A percentile compares a stretch with the other conserved stretches of the same genome.
phyloP scores from a whole-genome alignment of 2,113 vertebrate species.

The Carollia perspicillata region DNA sequence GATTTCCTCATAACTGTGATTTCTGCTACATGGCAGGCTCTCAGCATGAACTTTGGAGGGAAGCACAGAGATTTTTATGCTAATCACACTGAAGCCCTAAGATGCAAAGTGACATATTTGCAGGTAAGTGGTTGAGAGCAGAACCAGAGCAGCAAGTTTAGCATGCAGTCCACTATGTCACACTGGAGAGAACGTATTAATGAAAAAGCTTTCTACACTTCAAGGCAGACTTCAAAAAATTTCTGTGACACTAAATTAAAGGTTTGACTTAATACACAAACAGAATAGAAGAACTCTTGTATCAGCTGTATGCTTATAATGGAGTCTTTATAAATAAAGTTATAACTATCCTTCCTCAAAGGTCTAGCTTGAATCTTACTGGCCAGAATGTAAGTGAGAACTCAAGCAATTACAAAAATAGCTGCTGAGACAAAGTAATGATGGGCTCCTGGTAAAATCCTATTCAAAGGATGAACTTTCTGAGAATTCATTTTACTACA shows the following conservation, averaged over 20 bases:
- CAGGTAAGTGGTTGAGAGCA: slow-evolving; percentile 40
- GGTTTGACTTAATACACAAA: slow-evolving; percentile 30
- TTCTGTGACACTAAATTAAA: slow-evolving; percentile 50
- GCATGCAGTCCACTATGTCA: neutral
- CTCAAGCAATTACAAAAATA: neutral
- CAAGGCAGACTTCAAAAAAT: slow-evolving; percentile 29
- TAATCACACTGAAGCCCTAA: neutral
- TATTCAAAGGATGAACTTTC: slow-evolving; percentile 43
- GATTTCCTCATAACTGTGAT: neutral
- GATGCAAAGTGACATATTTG: neutral
- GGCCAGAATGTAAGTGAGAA: slow-evolving; percentile 16
- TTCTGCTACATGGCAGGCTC: neutral
- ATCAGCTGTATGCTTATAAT: neutral
- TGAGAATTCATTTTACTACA: slow-evolving; percentile 47
- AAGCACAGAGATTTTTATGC: slow-evolving; percentile 6
- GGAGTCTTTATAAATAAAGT: slow-evolving; percentile 42
- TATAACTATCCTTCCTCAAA: slow-evolving; percentile 47
- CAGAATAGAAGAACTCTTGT: neutral
- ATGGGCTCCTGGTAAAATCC: slow-evolving; percentile 32
- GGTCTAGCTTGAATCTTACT: neutral
- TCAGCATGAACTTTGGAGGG: neutral
- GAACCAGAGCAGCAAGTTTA: neutral
- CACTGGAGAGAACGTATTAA: neutral
- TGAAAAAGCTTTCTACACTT: slow-evolving; percentile 28
- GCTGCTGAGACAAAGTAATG: slow-evolving; percentile 23